Evolutionary conservation across 1,140 invertebrate genomes (phyloP).

Genomic region (Zaprionus davidi): DNA sequence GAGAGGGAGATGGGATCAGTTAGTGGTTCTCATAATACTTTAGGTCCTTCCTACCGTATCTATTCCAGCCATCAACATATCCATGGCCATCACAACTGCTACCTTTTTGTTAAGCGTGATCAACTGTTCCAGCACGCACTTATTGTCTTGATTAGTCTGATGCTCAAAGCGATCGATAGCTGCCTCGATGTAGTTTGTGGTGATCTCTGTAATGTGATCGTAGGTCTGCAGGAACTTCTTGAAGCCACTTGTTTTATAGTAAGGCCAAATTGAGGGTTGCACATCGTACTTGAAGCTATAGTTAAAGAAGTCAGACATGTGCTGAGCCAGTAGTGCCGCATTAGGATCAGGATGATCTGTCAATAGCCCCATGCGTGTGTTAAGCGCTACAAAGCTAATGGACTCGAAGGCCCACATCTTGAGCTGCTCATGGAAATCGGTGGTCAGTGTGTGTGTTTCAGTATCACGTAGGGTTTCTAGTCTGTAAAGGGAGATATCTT

Average conservation of each 20-base stretch:
- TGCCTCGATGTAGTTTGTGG: conserved; percentile 62
- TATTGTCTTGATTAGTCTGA: conserved; percentile 85
- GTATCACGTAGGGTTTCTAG: conserved; percentile 85
- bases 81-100: conserved; percentile 88
- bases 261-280: conserved; percentile 87
- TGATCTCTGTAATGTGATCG: conserved; percentile 77
- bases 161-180: conserved; percentile 83
- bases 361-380: conserved; percentile 62
- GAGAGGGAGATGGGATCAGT: too few relatives aligned
- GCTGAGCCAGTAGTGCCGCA: conserved; percentile 85
- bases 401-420: conserved; percentile 90
- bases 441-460: conserved; percentile 85
- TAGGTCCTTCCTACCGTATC: conserved; percentile 87
- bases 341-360: conserved; percentile 85
- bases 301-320: conserved; percentile 85
- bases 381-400: conserved; percentile 88
- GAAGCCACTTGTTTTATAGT: conserved; percentile 86
- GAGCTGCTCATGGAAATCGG: conserved; percentile 87
- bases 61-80: conserved; percentile 90
- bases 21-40: accelerated
- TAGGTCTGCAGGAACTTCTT: conserved; percentile 85
- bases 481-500: conserved; percentile 63
- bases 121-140: conserved; percentile 86
- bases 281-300: conserved; percentile 86
- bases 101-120: conserved; percentile 86